Conservation (phyloP, 2,113 vertebrate species). For the Tychaedon coryphoeus region DNA sequence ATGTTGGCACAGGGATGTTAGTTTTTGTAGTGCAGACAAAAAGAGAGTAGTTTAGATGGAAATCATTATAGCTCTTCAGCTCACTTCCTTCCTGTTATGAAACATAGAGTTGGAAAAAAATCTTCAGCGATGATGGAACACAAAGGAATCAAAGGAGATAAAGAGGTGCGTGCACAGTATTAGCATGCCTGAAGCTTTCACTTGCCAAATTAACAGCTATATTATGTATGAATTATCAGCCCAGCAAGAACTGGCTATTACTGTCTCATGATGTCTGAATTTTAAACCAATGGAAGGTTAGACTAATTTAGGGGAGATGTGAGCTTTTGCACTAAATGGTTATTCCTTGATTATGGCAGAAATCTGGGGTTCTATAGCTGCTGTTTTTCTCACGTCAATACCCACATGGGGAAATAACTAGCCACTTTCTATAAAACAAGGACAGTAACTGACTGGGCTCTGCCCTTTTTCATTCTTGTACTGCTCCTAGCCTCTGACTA, state of each 20-base stretch:
- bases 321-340: background rate
- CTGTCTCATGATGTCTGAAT: background rate
- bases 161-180: background rate
- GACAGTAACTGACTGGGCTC: background rate
- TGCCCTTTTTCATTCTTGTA: background rate
- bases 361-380: background rate
- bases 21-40: conserved; percentile 41
- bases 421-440: background rate
- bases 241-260: background rate
- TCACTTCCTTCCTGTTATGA: conserved; percentile 36
- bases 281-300: background rate
- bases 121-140: background rate
- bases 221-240: background rate
- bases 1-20: conserved; percentile 31
- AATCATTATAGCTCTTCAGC: conserved; percentile 27
- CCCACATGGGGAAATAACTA: background rate
- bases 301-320: background rate
- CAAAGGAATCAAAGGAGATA: conserved; percentile 13
- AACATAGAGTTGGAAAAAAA: background rate
- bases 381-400: background rate
- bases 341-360: background rate
- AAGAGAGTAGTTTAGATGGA: conserved; percentile 31
- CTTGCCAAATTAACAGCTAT: background rate
- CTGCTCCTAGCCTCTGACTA: background rate
- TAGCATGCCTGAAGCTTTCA: background rate